Evolutionary conservation across 2,888 invertebrate genomes (phyloP), one percentile per base, ranked within the genome.

Genomic region (Polyommatus icarus): DNA sequence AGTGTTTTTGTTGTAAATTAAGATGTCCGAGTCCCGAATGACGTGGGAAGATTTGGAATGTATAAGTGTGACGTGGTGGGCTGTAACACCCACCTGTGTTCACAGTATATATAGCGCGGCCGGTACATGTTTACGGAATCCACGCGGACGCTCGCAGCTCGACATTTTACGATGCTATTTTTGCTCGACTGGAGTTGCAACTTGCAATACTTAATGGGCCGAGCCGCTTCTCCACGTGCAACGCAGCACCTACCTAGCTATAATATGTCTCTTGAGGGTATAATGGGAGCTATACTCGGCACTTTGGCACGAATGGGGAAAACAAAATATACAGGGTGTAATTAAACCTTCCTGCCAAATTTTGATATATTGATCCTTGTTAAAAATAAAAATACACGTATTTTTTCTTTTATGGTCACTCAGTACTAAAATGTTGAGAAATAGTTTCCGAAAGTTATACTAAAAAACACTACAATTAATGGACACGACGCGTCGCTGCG

Each of bases 141-240:
- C 61, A 24, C 61, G 61, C 59, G n/a, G 20, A 12, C 61, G 61
- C n/a, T n/a, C 61, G 61, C 12, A 24, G 1, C 61, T 61, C 24
- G 61, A 61, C 61, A 61, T 61, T 61, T 61, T 61, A n/a, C 61
- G 61, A 61, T 61, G 61, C 61, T 61, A 61, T 61, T 61, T 61
- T 61, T 12, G 61, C 20, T 59, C 20, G 12, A 61, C 61, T 61
- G 61, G 61, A 61, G 61, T 24, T 61, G 61, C 61, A 61, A 20
- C 12, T 24, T 61, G 61, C 61, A 61, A 20, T 24, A 24, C 12
- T 61, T 61, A 61, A 61, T 61, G 61, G 61, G 61, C 61, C 20
- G 12, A 61, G 3, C 0, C 54, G 18, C 18, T 54, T 61, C 59
- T 61, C 61, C 12, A 61, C 61, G 10, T 61, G 61, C 61, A 61